Evolutionary conservation across 2,888 invertebrate species (phyloP).

Genomic region (Drosophila mimetica): DNA sequence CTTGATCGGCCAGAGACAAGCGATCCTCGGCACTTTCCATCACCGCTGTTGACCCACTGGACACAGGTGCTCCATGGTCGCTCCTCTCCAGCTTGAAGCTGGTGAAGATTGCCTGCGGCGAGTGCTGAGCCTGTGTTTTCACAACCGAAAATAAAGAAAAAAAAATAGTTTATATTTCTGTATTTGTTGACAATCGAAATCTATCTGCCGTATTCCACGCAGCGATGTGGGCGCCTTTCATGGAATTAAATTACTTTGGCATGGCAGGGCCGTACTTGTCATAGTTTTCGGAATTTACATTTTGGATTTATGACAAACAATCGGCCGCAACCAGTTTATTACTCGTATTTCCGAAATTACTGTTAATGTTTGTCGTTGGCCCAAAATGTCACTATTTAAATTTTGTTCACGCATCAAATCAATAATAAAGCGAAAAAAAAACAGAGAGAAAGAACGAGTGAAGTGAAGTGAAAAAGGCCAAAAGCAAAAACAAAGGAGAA

Average conservation of each 20-base stretch:
- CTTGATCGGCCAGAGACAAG: slow-evolving; percentile 7
- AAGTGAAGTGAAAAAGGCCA: slow-evolving; percentile 33
- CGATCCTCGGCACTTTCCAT: slow-evolving; percentile 10
- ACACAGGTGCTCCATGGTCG: slow-evolving; percentile 21
- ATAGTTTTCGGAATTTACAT: slow-evolving; percentile 33
- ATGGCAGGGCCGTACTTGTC: slow-evolving; percentile 36
- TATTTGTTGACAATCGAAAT: slow-evolving; percentile 7
- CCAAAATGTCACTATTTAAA: slow-evolving; percentile 79
- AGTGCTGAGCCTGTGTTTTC: slow-evolving; percentile 86
- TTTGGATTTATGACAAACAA: slow-evolving; percentile 70
- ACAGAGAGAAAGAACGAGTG: slow-evolving; percentile 23
- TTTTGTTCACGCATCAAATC: slow-evolving; percentile 79
- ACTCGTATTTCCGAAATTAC: slow-evolving; percentile 77
- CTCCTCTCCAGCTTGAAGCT: slow-evolving; percentile 94
- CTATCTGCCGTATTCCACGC: slow-evolving; percentile 18
- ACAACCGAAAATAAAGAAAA: background rate
- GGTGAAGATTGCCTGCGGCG: slow-evolving; percentile 96
- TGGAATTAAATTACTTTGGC: slow-evolving; percentile 54
- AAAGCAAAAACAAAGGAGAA: slow-evolving; percentile 60
- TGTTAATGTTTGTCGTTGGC: slow-evolving; percentile 75
- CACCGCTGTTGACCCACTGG: background rate
- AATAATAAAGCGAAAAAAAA: slow-evolving; percentile 65
- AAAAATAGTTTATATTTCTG: slow-evolving; percentile 1
- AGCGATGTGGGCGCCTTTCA: slow-evolving; percentile 34
- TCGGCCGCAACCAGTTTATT: slow-evolving; percentile 74